Evolutionary conservation across 1,140 invertebrate genomes (phyloP), one percentile per base, ranked within the genome.

Genomic region (Branchinecta lynchi): DNA sequence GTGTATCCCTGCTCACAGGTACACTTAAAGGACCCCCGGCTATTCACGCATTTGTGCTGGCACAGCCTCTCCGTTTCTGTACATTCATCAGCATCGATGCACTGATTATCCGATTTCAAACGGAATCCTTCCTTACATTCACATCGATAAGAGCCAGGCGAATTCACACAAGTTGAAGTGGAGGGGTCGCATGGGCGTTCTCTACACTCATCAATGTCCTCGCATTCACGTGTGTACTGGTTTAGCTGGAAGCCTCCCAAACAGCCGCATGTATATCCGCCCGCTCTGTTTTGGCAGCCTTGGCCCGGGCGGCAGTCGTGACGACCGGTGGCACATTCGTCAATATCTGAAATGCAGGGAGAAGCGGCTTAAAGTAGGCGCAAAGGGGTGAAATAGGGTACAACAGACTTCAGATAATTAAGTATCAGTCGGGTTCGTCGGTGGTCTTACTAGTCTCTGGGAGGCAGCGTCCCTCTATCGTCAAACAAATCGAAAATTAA

Each of bases 1-100:
- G 82, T 81, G 76, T 85, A 93, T 0, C 92, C 92, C 2, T 79
- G 75, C 8, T 86, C 81, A 74, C 91, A 94, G 3, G 83, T 79
- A 75, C 92, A 94, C 67, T 85, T 80, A 78, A 88, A 91, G 3
- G 86, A 83, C 0, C 92, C 91, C 88, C 87, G 91, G 0, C 85
- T 82, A 75, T 94, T 93, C 45, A 87, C 80, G 73, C 91, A 94
- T n/a, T 81, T 84, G 65, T 95, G 91, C 72, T 92, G 84, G 74
- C 93, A 96, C 0, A 88, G 75, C 3, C 83, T 84, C 0, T 82
- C 79, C 1, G 79, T 81, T 69, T 80, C 76, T 7, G 72, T 65
- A 75, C 84, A 86, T 74, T 86, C 84, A 76, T 86, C 80, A 17
- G 85, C 77, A 76, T 86, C 67, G 21, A 72, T 72, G 10, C 44